Base-by-base conservation (phyloP, 2,888 invertebrate species). In the Drosophila subquinaria region DNA sequence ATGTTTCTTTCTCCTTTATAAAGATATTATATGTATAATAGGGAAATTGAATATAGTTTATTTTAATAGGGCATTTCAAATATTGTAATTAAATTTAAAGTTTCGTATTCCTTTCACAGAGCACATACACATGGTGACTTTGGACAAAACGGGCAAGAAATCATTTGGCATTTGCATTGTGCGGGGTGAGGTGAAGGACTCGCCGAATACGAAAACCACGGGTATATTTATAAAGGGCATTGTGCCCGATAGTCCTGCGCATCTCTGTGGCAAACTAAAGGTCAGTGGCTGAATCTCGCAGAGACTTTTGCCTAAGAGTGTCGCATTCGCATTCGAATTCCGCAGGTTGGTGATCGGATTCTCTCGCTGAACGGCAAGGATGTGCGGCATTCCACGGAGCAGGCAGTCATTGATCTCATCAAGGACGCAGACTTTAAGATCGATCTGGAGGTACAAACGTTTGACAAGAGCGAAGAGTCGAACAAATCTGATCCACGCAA, bases 191-290 rank as follows among this genome's bases (percentile, higher is more conserved):
- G 92, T 92, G 17, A 93, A 96, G 63, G 95, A 95, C 79, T 95
- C 95, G 75, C 96, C 93, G 11, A 91, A 91, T 65, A 88, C 92
- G 48, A 92, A 96, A 61, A 95, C 98, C 79, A 96, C 98, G 65
- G 99, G 99, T 6, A 99, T 99, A 91, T 99, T 99, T 93, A 98
- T 99, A 91, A 99, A 99, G 93, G 98, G 98, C 90, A 98, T 99
- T 0, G 95, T 98, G 13, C 95, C 97, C 0, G 96, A 97, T 74
- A 98, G 98, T 93, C 98, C 99, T 0, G 99, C 99, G 0, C 98
- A 98, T 53, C 94, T 95, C 85, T 96, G 97, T 76, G 98, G 97
- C n/a, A 95, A 96, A 84, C 93, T 97, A 47, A 96, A 97, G 94
- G 97, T 97, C 93, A 36, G 61, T 52, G 42, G 3, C 8, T 23